Evolutionary conservation across 2,113 vertebrate species (phyloP), one percentile per base, ranked within the genome.

Genomic region (Hippocampus barbouri): DNA sequence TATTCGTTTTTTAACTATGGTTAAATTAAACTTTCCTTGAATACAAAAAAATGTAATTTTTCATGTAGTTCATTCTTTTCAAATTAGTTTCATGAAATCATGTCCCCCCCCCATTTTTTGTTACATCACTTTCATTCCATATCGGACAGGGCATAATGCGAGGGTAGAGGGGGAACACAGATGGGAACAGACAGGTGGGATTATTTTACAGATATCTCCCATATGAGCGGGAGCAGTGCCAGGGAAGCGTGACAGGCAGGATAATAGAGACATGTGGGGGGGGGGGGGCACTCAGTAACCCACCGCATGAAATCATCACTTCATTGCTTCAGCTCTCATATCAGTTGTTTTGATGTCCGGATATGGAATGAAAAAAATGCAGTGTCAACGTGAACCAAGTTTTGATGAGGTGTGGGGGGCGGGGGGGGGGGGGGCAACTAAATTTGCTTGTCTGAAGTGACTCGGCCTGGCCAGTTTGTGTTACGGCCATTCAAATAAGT

Each of bases 121-220:
- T 45, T 45, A 6, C 34, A 38, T 51, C 18, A 51, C 18, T 56
- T 59, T 14, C 5, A 15, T 27, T 27, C 14, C 9, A 27, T 59
- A 27, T 59, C 16, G 23, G 71, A 68, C 68, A 67, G 69, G 30
- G 54, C 47, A 59, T 25, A 27, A 68, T 66, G 43, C 5, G 21
- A 59, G 27, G 27, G 34, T 40, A 3, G 43, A 69, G 27, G 43
- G 30, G 27, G 72, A 79, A 78, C 63, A 73, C 60, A 74, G 68
- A 84, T 83, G 68, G 75, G 77, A 89, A 87, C 79, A 83, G 87
- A 89, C 87, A 89, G 83, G 86, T 89, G 68, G 80, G 81, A 86
- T 88, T 80, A 84, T 84, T 87, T 68, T 73, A 80, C 78, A 85
- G 83, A 86, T 84, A 79, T 82, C 79, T 77, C 80, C 80, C 79